Evolutionary conservation across 2,797 vertebrate genomes (phyloP).

Genomic region (Smutsia temminckii): DNA sequence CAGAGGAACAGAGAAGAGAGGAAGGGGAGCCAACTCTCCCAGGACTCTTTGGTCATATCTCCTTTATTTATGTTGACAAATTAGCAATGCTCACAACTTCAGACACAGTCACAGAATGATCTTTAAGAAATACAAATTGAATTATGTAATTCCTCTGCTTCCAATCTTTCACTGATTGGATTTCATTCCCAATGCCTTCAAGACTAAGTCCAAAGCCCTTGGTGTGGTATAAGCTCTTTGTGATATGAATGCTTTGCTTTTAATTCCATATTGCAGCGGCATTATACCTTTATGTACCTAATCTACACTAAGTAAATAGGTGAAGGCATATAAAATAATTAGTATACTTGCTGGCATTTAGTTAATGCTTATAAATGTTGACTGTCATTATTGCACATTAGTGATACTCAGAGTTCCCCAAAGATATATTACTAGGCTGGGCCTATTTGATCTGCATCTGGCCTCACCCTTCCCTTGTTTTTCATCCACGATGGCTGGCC

Average conservation of each 20-base stretch:
- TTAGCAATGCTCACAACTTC: conserved; percentile 27
- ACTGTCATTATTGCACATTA: not conserved
- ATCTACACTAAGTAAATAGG: not conserved
- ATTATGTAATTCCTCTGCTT: not conserved
- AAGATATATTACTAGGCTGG: not conserved
- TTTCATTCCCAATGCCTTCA: not conserved
- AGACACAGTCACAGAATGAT: not conserved
- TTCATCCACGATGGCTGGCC: not conserved
- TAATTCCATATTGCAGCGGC: not conserved
- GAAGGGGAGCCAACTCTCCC: not conserved
- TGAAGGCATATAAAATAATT: not conserved
- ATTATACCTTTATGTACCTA: too few relatives aligned
- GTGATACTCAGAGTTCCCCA: not conserved
- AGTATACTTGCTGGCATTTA: not conserved
- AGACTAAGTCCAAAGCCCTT: not conserved
- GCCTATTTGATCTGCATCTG: not conserved
- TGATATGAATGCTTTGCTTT: not conserved
- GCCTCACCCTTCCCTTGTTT: not conserved
- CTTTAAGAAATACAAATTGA: not conserved
- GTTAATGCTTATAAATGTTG: not conserved
- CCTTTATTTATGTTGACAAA: not conserved
- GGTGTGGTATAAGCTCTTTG: not conserved
- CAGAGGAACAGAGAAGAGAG: not conserved
- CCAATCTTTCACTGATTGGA: not conserved
- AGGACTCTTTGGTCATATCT: not conserved